phyloP scores from a whole-genome alignment of 2,113 vertebrate genomes.

The Poicephalus meyeri region DNA sequence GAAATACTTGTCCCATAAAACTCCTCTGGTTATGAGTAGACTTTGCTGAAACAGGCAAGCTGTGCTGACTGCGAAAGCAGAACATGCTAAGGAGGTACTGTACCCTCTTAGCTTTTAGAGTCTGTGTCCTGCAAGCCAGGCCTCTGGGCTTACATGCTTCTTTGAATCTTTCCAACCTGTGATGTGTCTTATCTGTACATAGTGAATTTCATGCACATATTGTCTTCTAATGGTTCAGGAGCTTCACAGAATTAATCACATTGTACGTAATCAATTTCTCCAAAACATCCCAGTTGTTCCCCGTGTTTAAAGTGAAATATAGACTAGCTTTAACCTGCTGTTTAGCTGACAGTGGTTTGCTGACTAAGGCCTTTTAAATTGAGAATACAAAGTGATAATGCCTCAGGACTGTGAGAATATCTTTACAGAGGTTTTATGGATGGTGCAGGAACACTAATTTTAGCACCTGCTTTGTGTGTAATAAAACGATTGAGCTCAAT shows the following conservation, averaged over 20 bases:
- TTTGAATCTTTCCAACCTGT: background rate
- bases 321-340: background rate
- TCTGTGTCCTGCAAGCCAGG: background rate
- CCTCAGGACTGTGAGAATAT: background rate
- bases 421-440: background rate
- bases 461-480: background rate
- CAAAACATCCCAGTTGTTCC: fast-evolving
- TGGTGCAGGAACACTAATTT: background rate
- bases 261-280: fast-evolving
- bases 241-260: background rate
- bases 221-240: background rate
- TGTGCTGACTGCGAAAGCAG: background rate
- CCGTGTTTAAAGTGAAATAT: background rate
- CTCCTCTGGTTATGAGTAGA: background rate
- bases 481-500: background rate
- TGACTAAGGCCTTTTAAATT: background rate
- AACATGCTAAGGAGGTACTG: background rate
- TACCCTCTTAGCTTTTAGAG: background rate
- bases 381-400: background rate
- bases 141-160: background rate
- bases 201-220: background rate
- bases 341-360: background rate
- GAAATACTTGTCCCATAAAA: background rate
- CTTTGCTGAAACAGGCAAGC: background rate
- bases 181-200: fast-evolving